Evolutionary conservation across 2,113 vertebrate species (phyloP), one percentile per base, ranked within the genome.

Genomic region (Furnarius figulus): DNA sequence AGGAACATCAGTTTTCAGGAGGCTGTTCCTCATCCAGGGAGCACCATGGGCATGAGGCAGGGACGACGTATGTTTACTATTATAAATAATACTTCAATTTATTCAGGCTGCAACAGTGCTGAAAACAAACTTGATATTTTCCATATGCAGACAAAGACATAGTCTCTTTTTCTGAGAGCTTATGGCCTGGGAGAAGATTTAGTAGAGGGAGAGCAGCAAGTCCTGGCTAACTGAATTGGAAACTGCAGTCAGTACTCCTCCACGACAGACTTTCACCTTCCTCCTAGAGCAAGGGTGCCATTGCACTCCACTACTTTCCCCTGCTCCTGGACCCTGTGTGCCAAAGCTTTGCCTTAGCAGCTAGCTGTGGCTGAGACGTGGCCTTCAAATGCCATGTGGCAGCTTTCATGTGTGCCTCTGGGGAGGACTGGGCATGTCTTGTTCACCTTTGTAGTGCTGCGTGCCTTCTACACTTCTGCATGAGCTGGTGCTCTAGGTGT

Each of bases 101-200:
- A 91, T 97, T 89, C 93, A 85, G 66, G 44, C 73, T 49, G 68
- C 86, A 93, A 59, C 2, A 31, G 76, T 92, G 86, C 81, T 91
- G 94, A 97, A 97, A 96, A 90, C 61, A 95, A 95, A 92, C 20
- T 44, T 91, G 89, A 95, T 93, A 74, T 95, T 95, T 95, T 92
- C 93, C 94, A 95, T 85, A 95, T 89, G 93, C 47, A 90, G 75
- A 73, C 1, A 0, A 92, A 93, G 65, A 86, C 35, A 37, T 10
- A 55, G 79, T 11, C 42, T 67, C 33, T 84, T 92, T 84, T 52
- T 39, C 53, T 67, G 42, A 84, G 58, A 81, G 6, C 12, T 88
- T 86, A 84, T 33, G 46, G 47, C 19, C 58, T 67, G 72, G 58
- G 17, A 93, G 42, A 68, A 80, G 39, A 71, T 42, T 90, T 77